phyloP scores from a whole-genome alignment of 1,140 invertebrate genomes.

The Drosophila pruinosa region DNA sequence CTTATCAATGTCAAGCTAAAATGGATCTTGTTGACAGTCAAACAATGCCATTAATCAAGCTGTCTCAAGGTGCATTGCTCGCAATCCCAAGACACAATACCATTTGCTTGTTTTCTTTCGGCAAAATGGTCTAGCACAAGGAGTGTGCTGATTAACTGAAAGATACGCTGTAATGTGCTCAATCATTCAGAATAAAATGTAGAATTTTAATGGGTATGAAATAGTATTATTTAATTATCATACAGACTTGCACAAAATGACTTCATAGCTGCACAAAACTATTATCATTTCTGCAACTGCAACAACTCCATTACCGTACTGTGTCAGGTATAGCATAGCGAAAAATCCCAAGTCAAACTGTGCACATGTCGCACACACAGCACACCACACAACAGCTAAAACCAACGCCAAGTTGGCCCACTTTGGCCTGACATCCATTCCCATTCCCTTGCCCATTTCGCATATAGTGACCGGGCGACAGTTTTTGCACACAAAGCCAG shows the following conservation, averaged over 20 bases:
- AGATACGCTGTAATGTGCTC: background rate
- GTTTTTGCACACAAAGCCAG: slow-evolving; percentile 42
- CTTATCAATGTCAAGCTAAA: slow-evolving; percentile 66
- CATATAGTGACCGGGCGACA: slow-evolving; percentile 42
- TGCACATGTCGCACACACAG: slow-evolving; percentile 36
- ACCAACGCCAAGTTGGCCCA: background rate
- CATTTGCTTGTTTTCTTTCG: slow-evolving; percentile 21
- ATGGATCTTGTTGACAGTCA: slow-evolving; percentile 73
- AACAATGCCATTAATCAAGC: slow-evolving; percentile 75
- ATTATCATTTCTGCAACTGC: too few species aligned
- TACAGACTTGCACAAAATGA: too few species aligned
- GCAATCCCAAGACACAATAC: slow-evolving; percentile 14
- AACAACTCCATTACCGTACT: background rate
- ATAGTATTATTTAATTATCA: background rate
- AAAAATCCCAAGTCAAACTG: slow-evolving; percentile 43
- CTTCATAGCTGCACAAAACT: too few species aligned
- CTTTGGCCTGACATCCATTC: background rate
- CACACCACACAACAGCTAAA: slow-evolving; percentile 19
- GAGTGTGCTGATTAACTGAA: background rate
- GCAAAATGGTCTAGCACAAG: background rate
- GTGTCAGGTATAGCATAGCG: background rate
- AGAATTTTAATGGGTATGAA: background rate
- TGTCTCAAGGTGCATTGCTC: slow-evolving; percentile 61
- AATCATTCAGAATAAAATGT: background rate
- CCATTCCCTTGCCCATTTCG: background rate